Evolutionary conservation across 2,113 vertebrate species (phyloP).

Genomic region (Bubo blakistoni): DNA sequence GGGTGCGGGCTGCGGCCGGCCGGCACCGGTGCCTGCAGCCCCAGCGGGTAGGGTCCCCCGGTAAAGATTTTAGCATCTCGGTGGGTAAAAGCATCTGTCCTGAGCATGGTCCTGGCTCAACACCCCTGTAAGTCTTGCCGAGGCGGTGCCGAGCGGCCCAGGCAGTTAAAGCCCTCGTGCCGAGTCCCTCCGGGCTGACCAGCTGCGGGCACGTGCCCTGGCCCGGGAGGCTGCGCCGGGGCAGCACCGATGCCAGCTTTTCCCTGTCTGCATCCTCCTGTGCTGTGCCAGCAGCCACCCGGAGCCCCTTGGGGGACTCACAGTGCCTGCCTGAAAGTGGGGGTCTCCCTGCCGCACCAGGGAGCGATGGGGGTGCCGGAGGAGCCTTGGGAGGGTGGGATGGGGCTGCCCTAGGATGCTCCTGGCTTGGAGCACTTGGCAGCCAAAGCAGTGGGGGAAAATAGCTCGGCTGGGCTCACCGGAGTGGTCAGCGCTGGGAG

Average conservation of each 20-base stretch:
- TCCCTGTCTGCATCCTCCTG: not conserved
- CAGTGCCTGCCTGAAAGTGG: fast-evolving
- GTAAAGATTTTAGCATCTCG: not conserved
- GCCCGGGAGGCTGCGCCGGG: not conserved
- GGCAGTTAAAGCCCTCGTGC: not conserved
- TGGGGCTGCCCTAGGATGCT: not conserved
- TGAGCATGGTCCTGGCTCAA: not conserved
- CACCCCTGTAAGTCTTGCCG: fast-evolving
- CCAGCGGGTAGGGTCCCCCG: not conserved
- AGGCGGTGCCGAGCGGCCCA: fast-evolving
- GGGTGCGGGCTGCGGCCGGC: not conserved
- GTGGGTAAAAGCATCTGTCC: not conserved
- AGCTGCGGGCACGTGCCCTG: not conserved
- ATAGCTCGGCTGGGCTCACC: fast-evolving
- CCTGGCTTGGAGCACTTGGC: fast-evolving
- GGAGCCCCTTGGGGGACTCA: not conserved
- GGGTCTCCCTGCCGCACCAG: fast-evolving
- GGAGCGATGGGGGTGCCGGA: not conserved
- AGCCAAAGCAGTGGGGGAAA: not conserved
- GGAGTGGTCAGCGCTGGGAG: not conserved
- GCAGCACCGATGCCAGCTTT: not conserved
- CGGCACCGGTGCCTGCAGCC: too few species aligned
- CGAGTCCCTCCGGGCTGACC: fast-evolving
- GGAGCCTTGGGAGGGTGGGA: not conserved
- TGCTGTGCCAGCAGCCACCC: not conserved